Evolutionary conservation across 2,113 vertebrate species (phyloP).

Genomic region (Austrofundulus limnaeus): DNA sequence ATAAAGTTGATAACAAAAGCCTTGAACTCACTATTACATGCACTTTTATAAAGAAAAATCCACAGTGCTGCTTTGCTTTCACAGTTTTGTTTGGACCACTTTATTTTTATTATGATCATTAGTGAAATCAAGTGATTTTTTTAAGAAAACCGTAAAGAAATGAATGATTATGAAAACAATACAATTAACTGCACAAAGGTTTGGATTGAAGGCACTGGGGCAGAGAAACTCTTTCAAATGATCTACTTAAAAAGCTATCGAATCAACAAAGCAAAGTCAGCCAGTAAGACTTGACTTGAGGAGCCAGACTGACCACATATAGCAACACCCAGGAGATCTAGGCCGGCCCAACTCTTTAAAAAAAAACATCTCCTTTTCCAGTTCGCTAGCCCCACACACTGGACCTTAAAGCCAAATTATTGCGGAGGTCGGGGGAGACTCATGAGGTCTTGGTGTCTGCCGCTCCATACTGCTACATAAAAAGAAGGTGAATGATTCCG

Average conservation of each 20-base stretch:
- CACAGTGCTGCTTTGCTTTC: neutral
- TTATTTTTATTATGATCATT: constrained; percentile 9
- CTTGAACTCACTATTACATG: too few relatives aligned
- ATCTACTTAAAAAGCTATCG: constrained; percentile 52
- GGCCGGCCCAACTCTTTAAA: constrained; percentile 53
- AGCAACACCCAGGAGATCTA: constrained; percentile 60
- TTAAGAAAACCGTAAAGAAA: too few relatives aligned
- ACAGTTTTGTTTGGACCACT: constrained; percentile 4
- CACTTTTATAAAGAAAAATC: neutral
- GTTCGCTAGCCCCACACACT: constrained; percentile 71
- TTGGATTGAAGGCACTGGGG: constrained; percentile 20
- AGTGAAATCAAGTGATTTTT: neutral
- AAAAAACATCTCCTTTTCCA: constrained; percentile 68
- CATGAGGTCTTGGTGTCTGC: constrained; percentile 69
- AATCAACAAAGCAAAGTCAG: constrained; percentile 63
- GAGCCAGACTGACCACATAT: constrained; percentile 68
- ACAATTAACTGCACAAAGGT: constrained; percentile 22
- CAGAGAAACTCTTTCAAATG: constrained; percentile 51
- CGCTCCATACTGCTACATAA: constrained; percentile 66
- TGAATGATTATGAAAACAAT: constrained; percentile 8
- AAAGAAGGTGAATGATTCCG: constrained; percentile 75
- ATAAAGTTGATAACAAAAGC: too few relatives aligned
- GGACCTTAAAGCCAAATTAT: constrained; percentile 71
- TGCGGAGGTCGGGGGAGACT: constrained; percentile 54
- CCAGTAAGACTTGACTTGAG: constrained; percentile 65